Percentiles rank a stretch among this genome's conserved stretches.
phyloP scores from a whole-genome alignment of 2,113 vertebrate species.

The Caretta caretta region DNA sequence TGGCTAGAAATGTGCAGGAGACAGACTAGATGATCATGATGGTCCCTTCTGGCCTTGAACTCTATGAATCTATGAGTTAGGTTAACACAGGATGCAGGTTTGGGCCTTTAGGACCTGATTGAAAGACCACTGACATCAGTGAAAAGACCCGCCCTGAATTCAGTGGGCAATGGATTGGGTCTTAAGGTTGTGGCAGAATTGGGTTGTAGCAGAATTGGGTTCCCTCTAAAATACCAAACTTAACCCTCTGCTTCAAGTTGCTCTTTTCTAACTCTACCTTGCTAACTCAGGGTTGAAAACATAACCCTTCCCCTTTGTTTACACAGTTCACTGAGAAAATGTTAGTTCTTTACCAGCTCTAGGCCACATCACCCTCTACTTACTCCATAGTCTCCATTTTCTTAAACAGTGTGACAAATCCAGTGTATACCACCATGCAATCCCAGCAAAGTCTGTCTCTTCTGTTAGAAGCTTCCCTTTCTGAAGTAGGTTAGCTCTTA shows the following conservation, averaged over 20 bases:
- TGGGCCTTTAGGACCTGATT: not conserved
- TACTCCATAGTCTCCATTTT: not conserved
- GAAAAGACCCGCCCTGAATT: not conserved
- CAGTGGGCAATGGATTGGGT: not conserved
- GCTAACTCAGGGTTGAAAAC: not conserved
- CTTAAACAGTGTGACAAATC: not conserved
- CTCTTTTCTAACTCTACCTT: not conserved
- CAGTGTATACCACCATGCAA: not conserved
- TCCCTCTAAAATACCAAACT: not conserved
- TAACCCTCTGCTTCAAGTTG: not conserved
- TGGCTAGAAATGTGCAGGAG: not conserved
- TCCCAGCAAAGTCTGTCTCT: not conserved
- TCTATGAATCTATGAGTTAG: not conserved
- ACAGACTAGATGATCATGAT: not conserved
- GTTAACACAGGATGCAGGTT: not conserved
- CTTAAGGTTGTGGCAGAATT: not conserved
- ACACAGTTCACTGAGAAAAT: not conserved
- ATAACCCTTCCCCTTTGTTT: not conserved
- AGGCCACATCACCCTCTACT: not conserved
- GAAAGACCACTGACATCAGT: not conserved
- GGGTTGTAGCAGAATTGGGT: not conserved
- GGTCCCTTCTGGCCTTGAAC: not conserved
- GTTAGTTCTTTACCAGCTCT: not conserved
- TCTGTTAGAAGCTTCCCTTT: not conserved
- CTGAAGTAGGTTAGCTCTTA: not conserved